phyloP scores from a whole-genome alignment of 2,888 invertebrate genomes.

The Agonopterix heracliana region DNA sequence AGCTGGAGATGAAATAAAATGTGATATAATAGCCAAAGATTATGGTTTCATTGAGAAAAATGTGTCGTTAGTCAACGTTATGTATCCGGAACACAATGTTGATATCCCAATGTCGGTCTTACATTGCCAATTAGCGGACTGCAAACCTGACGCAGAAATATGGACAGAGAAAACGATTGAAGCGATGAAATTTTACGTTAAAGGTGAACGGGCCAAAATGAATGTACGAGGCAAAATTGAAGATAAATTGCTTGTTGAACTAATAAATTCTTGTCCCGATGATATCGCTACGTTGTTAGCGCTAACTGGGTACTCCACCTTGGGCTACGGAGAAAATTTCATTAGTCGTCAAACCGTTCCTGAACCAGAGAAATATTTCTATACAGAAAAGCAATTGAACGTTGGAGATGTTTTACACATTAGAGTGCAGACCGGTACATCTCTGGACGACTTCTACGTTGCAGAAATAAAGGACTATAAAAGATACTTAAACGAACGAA shows the following conservation, averaged over 20 bases:
- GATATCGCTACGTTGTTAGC: conserved; percentile 30
- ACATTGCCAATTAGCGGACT: conserved; percentile 27
- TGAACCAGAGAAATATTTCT: background rate
- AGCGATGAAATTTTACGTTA: conserved; percentile 25
- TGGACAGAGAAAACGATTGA: conserved; percentile 18
- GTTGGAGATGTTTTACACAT: conserved; percentile 20
- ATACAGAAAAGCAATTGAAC: conserved; percentile 3
- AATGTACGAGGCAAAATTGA: conserved; percentile 16
- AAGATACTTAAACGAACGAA: conserved; percentile 16
- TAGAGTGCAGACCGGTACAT: conserved; percentile 20
- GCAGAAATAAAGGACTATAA: conserved; percentile 22
- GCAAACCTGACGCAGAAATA: conserved; percentile 16
- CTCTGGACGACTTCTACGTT: conserved; percentile 25
- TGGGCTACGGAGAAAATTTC: conserved; percentile 14
- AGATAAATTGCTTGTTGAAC: conserved; percentile 20
- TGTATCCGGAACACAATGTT: conserved; percentile 3
- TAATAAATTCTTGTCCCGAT: conserved; percentile 25
- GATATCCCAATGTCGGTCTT: conserved; percentile 19
- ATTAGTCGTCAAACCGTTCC: background rate
- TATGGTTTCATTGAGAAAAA: conserved; percentile 25
- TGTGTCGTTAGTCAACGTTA: conserved; percentile 14
- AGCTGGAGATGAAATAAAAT: conserved; percentile 5
- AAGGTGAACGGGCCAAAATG: conserved; percentile 22
- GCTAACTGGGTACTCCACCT: conserved; percentile 17
- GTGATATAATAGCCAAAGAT: conserved; percentile 27